A percentile compares a stretch with the other conserved stretches of the same genome.
phyloP scores from a whole-genome alignment of 2,797 vertebrate species.

The Antennarius maculatus region DNA sequence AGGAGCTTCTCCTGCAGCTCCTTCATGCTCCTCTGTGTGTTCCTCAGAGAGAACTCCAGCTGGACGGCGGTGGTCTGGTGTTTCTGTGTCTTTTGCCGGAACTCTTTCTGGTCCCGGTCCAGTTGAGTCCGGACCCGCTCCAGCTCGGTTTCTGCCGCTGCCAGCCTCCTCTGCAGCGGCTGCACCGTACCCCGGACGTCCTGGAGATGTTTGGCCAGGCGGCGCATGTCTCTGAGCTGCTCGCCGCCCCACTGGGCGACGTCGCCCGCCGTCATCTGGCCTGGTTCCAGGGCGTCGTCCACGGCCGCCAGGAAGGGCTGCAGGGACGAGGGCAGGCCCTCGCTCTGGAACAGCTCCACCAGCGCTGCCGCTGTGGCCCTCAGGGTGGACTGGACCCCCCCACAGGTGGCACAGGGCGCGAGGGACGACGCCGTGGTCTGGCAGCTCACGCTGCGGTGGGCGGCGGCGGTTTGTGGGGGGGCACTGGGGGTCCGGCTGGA shows the following conservation, averaged over 20 bases:
- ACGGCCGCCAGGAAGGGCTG: slow-evolving; percentile 80
- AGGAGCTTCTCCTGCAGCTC: slow-evolving; percentile 75
- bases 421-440: slow-evolving; percentile 80
- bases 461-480: slow-evolving; percentile 14
- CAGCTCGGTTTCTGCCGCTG: slow-evolving; percentile 70
- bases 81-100: slow-evolving; percentile 72
- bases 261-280: slow-evolving; percentile 81
- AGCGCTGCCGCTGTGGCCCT: slow-evolving; percentile 80
- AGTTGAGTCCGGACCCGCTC: slow-evolving; percentile 73
- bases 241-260: slow-evolving; percentile 87
- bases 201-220: slow-evolving; percentile 84
- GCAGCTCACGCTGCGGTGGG: slow-evolving; percentile 60
- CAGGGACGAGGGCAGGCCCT: slow-evolving; percentile 91
- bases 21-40: slow-evolving; percentile 65
- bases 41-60: slow-evolving; percentile 72
- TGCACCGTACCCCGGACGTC: slow-evolving; percentile 81
- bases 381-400: slow-evolving; percentile 80
- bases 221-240: slow-evolving; percentile 86
- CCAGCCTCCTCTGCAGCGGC: slow-evolving; percentile 80
- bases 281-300: slow-evolving; percentile 74
- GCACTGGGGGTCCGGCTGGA: slow-evolving; percentile 12
- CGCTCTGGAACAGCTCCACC: slow-evolving; percentile 82
- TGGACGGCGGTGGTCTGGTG: slow-evolving; percentile 66
- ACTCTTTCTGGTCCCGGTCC: slow-evolving; percentile 64
- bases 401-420: slow-evolving; percentile 84